phyloP scores from a whole-genome alignment of 1,140 invertebrate species.

The Megalonaias nervosa region DNA sequence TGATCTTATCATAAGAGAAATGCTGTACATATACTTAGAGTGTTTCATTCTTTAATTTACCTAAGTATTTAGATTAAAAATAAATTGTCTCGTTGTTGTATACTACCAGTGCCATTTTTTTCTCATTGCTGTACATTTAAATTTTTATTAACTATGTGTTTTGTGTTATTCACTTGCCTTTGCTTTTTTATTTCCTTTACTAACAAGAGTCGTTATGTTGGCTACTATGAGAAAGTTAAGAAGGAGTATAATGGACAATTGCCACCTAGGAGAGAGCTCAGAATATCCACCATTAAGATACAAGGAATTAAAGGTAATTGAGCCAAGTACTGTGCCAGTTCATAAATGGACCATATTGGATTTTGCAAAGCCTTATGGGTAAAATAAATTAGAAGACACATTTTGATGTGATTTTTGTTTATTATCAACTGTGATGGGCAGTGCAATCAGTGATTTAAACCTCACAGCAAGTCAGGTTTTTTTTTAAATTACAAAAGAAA shows the following conservation, averaged over 20 bases:
- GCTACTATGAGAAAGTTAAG: constrained; percentile 74
- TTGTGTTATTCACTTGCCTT: background rate
- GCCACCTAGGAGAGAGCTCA: constrained; percentile 68
- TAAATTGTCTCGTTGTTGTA: background rate
- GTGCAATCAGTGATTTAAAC: too few relatives aligned
- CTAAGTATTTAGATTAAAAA: background rate
- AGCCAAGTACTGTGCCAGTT: too few relatives aligned
- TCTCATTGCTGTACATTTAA: background rate
- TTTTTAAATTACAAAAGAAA: too few relatives aligned
- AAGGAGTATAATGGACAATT: constrained; percentile 68
- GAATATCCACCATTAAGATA: constrained; percentile 69
- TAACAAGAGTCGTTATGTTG: constrained; percentile 74
- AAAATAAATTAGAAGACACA: too few relatives aligned
- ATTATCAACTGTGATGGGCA: too few relatives aligned
- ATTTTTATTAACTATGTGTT: background rate
- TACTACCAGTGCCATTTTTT: background rate
- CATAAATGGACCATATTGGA: too few relatives aligned
- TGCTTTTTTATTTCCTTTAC: constrained; percentile 9
- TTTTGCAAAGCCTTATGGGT: too few relatives aligned
- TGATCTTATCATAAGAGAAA: background rate
- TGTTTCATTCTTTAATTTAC: background rate
- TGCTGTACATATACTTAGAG: background rate
- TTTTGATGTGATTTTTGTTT: too few relatives aligned
- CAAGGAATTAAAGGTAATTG: constrained; percentile 65
- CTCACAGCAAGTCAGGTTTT: too few relatives aligned